These are phyloP conservation scores for Boleophthalmus pectinirostris DNA, from an alignment of 2,113 vertebrate genomes.

Conservation along the genomic window DNA sequence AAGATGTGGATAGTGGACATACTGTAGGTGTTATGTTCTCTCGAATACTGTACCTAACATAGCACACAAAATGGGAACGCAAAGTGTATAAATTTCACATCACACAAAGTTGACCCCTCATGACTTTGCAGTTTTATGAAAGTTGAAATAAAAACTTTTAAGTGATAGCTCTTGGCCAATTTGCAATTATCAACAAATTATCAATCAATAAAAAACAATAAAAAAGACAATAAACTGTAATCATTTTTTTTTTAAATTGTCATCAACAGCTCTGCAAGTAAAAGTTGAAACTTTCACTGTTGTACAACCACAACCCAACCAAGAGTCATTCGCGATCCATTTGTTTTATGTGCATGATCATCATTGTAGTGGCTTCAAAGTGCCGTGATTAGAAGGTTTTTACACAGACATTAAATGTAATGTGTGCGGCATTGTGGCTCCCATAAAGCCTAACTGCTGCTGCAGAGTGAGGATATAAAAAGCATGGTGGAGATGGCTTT, in stretches of 20 bases:
- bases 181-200: not conserved
- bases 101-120: not conserved
- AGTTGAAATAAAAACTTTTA: not conserved
- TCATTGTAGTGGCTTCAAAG: not conserved
- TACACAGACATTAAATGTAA: slow-evolving; percentile 6
- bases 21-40: not conserved
- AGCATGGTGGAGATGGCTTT: not conserved
- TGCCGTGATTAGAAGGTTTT: not conserved
- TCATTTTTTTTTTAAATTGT: not conserved
- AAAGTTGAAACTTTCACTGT: not conserved
- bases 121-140: not conserved
- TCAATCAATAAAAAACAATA: not conserved
- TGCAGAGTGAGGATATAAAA: slow-evolving; percentile 9
- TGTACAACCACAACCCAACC: not conserved
- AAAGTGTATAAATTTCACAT: not conserved
- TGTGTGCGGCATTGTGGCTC: not conserved
- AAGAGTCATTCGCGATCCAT: not conserved
- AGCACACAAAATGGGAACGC: not conserved
- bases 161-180: too few relatives aligned
- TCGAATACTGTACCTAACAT: not conserved
- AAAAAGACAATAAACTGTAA: not conserved
- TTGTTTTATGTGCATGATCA: slow-evolving; percentile 3
- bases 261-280: not conserved
- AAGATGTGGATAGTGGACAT: not conserved
- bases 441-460: slow-evolving; percentile 1